Base-by-base conservation (phyloP, 1,140 invertebrate species). In the Cotesia chilonis region DNA sequence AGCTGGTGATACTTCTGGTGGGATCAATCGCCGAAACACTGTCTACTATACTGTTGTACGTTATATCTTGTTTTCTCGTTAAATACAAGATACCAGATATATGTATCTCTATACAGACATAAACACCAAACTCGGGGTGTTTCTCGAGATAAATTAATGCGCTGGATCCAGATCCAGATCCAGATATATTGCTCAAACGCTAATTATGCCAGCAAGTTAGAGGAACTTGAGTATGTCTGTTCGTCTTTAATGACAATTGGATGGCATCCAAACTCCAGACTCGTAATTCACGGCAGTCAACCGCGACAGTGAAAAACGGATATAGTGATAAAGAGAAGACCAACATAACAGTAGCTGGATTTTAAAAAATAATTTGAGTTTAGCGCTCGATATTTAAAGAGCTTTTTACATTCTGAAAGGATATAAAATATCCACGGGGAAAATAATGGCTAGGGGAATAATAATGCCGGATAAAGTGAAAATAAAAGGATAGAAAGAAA, bases 191-290 rank as follows among this genome's bases (percentile, higher is more conserved):
- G 47, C 12, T 68, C 20, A 37, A 52, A 37, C 36, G 28, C 54
- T 68, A 35, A 68, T 68, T 68, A 68, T 68, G 51, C 54, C 20
- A 35, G 20, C 4, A 68, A 68, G 52, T 68, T 71, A 28, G 28
- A 28, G 28, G 28, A 28, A 28, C 28, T 28, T 28, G 28, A 28
- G 28, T 28, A 28, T 71, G 41, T 47, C 54, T 28, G 47, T 64
- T 2, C 10, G n/a, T 52, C 59, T 70, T 63, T 64, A 52, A 70
- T 70, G 61, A 28, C 52, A 70, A 70, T 70, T 63, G 60, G 68
- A 70, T 64, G 59, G 20, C 35, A 70, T 60, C 68, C 51, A 47
- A 61, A 59, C 17, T 70, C 6, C 28, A 9, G 6, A 37, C 59
- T 47, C 41, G 41, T 20, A 20, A 51, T 47, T 41, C 65, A 52